phyloP scores from a whole-genome alignment of 2,888 invertebrate species.

The Neoaliturus tenellus region DNA sequence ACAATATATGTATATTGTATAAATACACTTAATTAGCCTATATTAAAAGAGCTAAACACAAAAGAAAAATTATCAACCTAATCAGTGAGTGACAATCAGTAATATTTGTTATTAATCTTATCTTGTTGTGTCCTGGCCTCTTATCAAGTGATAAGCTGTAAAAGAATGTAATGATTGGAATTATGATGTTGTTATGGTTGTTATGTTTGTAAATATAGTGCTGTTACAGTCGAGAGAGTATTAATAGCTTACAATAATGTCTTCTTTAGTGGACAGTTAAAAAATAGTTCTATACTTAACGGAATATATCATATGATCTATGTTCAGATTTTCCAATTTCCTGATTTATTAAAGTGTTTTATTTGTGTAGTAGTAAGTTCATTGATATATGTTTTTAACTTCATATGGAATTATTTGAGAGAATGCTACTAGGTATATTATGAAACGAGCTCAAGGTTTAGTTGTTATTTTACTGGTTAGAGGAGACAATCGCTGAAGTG shows the following conservation, averaged over 20 bases:
- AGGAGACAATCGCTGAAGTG: no score
- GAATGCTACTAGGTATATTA: no score
- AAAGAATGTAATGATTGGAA: not conserved
- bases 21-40: no score
- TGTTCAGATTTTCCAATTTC: not conserved
- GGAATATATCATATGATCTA: no score
- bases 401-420: no score
- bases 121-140: not conserved
- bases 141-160: not conserved
- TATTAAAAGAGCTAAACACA: no score
- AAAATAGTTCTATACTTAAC: not conserved
- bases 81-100: not conserved
- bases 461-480: no score
- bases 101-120: not conserved
- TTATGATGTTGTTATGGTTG: not conserved
- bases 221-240: not conserved
- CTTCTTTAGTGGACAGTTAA: not conserved
- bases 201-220: not conserved
- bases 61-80: not conserved
- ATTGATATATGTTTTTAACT: no score
- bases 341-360: not conserved
- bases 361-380: no score
- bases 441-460: no score
- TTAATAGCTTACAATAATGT: not conserved
- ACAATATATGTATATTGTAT: no score